Evolutionary conservation across 2,888 invertebrate species (phyloP).

Genomic region (Hypomecis atomaria): DNA sequence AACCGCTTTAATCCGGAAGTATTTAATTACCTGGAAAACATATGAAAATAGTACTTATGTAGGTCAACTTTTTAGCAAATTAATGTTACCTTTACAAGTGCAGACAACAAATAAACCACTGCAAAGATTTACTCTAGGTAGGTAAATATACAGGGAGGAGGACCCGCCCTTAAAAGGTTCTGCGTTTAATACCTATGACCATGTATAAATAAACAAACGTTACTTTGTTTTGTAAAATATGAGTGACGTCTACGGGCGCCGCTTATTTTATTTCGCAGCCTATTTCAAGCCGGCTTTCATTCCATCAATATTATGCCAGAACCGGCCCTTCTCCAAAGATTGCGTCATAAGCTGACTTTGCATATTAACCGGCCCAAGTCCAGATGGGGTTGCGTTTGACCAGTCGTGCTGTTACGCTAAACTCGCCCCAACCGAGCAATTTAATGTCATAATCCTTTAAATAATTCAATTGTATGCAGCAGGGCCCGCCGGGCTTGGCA

Average conservation of each 20-base stretch:
- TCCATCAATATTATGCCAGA: constrained; percentile 30
- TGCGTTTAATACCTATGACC: no score
- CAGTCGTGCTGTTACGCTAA: constrained; percentile 49
- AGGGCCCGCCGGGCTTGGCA: constrained; percentile 51
- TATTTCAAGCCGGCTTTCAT: constrained; percentile 13
- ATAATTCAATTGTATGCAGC: constrained; percentile 64
- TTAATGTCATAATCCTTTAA: constrained; percentile 62
- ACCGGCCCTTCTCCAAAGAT: constrained; percentile 28
- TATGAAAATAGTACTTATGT: no score
- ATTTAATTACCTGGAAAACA: no score
- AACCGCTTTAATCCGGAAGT: no score
- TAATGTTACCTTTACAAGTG: no score
- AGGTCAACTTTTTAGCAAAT: no score
- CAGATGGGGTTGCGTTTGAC: constrained; percentile 40
- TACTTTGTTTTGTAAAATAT: no score
- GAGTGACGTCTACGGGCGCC: not conserved
- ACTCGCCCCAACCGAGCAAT: constrained; percentile 54
- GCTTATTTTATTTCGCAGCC: constrained; percentile 8
- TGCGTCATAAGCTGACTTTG: constrained; percentile 33
- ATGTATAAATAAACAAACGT: no score
- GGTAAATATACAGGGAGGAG: no score
- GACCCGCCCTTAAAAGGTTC: no score
- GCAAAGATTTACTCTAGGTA: no score
- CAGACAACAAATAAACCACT: no score
- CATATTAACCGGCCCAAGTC: constrained; percentile 34